Evolutionary conservation across 2,113 vertebrate species (phyloP).

Genomic region (Lucifuga dentata): DNA sequence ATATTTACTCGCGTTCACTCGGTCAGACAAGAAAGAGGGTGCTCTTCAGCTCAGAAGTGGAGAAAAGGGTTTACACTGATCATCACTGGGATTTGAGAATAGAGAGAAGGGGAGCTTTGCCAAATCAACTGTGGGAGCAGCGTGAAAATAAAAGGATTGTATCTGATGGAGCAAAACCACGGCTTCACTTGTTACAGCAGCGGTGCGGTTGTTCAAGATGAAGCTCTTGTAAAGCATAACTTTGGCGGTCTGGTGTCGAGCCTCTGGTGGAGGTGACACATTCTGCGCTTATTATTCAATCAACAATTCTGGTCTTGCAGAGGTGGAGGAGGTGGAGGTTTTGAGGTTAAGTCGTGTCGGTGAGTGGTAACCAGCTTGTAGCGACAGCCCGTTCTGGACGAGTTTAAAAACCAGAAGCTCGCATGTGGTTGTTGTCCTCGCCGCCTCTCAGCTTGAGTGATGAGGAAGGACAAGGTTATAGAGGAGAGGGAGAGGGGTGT

Average conservation of each 20-base stretch:
- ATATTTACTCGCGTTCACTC: slow-evolving; percentile 59
- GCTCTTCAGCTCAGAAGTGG: slow-evolving; percentile 38
- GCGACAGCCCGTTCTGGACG: slow-evolving; percentile 21
- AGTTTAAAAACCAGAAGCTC: slow-evolving; percentile 32
- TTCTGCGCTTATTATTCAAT: slow-evolving; percentile 20
- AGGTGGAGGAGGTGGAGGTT: not conserved
- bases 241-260: no score
- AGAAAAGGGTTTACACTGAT: slow-evolving; percentile 51
- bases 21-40: slow-evolving; percentile 7
- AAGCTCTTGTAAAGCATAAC: slow-evolving; percentile 25
- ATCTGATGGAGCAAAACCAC: not conserved
- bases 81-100: slow-evolving; percentile 47
- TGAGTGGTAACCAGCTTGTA: not conserved
- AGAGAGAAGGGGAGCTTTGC: slow-evolving; percentile 39
- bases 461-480: slow-evolving; percentile 80
- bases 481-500: slow-evolving; percentile 52
- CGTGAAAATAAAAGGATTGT: slow-evolving; percentile 41
- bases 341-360: not conserved
- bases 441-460: slow-evolving; percentile 67
- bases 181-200: slow-evolving; percentile 4
- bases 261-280: no score
- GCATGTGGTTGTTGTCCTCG: slow-evolving; percentile 34
- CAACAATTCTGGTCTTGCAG: not conserved
- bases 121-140: slow-evolving; percentile 21
- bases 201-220: not conserved